Conservation (phyloP, 2,797 vertebrate genomes). For the Myotis planiceps region DNA sequence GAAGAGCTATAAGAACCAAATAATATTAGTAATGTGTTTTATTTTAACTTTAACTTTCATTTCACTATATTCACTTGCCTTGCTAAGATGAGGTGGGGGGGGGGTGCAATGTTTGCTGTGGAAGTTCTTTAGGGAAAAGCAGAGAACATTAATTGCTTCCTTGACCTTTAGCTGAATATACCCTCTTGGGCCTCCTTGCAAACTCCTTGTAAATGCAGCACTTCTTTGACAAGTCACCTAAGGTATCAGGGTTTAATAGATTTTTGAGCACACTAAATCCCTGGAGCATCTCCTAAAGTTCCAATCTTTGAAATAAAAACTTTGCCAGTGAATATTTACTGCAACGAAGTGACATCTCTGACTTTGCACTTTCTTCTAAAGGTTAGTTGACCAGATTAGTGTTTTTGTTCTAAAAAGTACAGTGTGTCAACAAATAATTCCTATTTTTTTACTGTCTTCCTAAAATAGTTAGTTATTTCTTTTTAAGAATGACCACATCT, state of each 20-base stretch:
- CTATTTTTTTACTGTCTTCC: not conserved
- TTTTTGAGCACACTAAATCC: constrained; percentile 57
- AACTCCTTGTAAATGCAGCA: constrained; percentile 47
- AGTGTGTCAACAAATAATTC: not conserved
- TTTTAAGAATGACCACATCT: not conserved
- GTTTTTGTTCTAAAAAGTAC: not conserved
- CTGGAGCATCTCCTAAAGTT: constrained; percentile 51
- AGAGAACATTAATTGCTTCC: constrained; percentile 73
- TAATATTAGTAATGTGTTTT: not conserved
- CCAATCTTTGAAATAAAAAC: constrained; percentile 67
- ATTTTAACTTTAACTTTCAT: constrained; percentile 67
- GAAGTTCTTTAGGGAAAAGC: constrained; percentile 51
- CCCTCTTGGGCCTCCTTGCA: constrained; percentile 18
- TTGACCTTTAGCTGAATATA: constrained; percentile 70
- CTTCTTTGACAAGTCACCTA: constrained; percentile 67
- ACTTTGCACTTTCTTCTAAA: constrained; percentile 38
- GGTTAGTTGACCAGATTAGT: constrained; percentile 9
- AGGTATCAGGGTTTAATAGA: constrained; percentile 59
- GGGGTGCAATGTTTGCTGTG: not conserved
- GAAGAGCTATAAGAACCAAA: constrained; percentile 6
- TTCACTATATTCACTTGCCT: constrained; percentile 59
- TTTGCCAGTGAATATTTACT: constrained; percentile 47
- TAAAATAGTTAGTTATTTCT: not conserved
- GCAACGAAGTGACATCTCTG: not conserved
- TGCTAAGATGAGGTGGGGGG: not conserved